Base-by-base conservation (phyloP, 2,797 vertebrate genomes). In the Cottoperca gobio region DNA sequence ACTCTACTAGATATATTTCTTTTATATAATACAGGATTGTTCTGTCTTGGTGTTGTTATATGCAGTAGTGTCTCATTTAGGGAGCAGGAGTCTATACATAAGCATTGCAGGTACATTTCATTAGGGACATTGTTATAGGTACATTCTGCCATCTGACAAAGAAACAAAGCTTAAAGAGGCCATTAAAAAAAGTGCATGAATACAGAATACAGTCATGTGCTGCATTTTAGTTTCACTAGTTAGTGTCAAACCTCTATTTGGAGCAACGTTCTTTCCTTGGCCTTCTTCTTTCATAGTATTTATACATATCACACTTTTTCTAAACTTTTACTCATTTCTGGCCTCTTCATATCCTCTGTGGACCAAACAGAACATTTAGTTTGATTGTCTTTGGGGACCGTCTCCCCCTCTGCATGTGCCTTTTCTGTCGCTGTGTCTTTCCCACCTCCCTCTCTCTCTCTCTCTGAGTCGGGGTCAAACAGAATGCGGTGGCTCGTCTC, bases 391-490 rank as follows among this genome's bases (percentile, higher is more conserved):
- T n/a, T 48, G 5, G 14, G 21, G 17, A 3, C 52, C 8, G 8
- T 72, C 31, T 59, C 24, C 17, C 17, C 12, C 17, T 69, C 45
- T 58, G 0, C 21, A 13, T 57, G 28, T 73, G n/a, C 33, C 31
- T 42, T 70, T 43, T 31, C 48, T 67, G 46, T 33, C 14, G 26
- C 48, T 35, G 43, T 57, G 43, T 46, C 65, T 63, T 23, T 61
- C 73, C 57, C 17, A 39, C 28, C 24, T 57, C 31, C 16, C 24
- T 65, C 19, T 73, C 42, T 66, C 19, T 73, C 42, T 66, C 42
- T 72, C 62, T 72, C 35, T 43, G 83, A 79, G 73, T 54, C 16
- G 62, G 78, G 88, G 81, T 91, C 79, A 91, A 88, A 71, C 43
- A 23, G 72, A 80, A 69, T 45, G 61, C 21, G 57, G 58, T 64